These are phyloP conservation scores for Falco naumanni DNA, from an alignment of 2,797 vertebrate genomes.

Conservation along the genomic window DNA sequence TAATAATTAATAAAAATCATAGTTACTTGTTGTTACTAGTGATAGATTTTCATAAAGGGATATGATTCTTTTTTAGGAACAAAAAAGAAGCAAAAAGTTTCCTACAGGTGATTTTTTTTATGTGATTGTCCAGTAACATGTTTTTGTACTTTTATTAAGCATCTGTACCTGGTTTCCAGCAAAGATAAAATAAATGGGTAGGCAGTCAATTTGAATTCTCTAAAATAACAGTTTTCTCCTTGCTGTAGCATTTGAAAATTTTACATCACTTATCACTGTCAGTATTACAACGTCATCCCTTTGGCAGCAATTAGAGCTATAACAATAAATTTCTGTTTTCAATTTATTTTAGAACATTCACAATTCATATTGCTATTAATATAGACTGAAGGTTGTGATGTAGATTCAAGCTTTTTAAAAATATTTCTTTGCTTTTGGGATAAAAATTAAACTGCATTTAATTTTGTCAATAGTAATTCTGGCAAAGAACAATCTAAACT, in stretches of 20 bases:
- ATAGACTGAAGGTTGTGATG: neutral
- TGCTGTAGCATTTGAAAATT: neutral
- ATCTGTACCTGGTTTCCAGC: neutral
- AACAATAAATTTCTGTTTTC: constrained; percentile 8
- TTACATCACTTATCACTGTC: neutral
- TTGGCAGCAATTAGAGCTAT: neutral
- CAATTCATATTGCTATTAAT: neutral
- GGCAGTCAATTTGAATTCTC: neutral
- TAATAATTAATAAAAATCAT: neutral
- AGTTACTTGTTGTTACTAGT: neutral
- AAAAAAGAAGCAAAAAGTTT: neutral
- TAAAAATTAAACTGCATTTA: neutral
- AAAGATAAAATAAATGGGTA: neutral
- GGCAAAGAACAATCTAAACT: neutral
- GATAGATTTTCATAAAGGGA: neutral
- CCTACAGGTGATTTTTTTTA: neutral
- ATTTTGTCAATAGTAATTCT: neutral
- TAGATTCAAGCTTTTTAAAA: neutral
- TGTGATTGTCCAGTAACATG: neutral
- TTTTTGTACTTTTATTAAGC: neutral
- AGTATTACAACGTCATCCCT: neutral
- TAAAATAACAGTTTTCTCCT: neutral
- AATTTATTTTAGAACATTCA: neutral
- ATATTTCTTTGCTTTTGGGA: neutral
- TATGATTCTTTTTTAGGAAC: neutral